phyloP scores from a whole-genome alignment of 2,797 vertebrate species.

The Sciurus vulgaris region DNA sequence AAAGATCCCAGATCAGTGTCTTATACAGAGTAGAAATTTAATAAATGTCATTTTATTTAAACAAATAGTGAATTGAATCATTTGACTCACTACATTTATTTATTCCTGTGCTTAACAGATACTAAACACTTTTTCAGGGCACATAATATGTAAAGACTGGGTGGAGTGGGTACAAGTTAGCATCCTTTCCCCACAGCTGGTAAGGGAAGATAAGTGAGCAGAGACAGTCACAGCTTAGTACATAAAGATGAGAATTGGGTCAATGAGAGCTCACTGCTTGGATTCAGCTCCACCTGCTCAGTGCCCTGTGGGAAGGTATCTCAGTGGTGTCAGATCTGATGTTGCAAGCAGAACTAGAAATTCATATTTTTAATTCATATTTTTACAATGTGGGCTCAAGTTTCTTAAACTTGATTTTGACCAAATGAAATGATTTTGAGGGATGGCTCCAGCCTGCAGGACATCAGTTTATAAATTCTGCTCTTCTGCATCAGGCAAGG shows the following conservation, averaged over 20 bases:
- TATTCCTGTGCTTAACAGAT: neutral
- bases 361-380: neutral
- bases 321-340: neutral
- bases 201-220: neutral
- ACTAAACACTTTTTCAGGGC: neutral
- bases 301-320: neutral
- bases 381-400: neutral
- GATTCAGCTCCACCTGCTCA: neutral
- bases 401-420: neutral
- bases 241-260: neutral
- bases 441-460: neutral
- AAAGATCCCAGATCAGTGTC: neutral
- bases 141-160: neutral
- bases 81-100: neutral
- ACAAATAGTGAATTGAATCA: neutral
- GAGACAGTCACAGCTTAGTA: no score
- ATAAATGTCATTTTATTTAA: neutral
- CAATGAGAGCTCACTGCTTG: neutral
- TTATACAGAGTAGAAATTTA: neutral
- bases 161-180: neutral
- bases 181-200: neutral
- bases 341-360: neutral
- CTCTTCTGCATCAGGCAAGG: neutral
- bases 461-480: neutral
- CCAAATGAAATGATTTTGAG: neutral